These are phyloP conservation scores for Raja brachyura DNA, from an alignment of 2,113 vertebrate genomes.

Conservation along the genomic window DNA sequence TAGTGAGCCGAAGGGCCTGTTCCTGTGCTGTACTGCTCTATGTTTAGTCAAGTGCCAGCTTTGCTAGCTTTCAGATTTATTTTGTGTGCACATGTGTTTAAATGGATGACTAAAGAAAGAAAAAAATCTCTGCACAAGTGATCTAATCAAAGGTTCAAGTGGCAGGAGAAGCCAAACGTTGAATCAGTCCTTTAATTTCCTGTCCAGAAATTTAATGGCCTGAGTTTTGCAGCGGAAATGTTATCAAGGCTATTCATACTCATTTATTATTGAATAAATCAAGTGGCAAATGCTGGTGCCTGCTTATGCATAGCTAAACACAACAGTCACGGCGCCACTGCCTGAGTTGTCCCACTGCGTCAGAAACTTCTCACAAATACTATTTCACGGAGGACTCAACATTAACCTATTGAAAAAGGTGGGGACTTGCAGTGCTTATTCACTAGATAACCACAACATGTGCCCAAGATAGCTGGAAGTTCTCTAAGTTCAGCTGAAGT, in stretches of 20 bases:
- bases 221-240: too few species aligned
- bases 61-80: too few species aligned
- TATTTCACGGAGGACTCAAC: too few species aligned
- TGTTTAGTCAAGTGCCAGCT: too few species aligned
- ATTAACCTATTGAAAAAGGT: neutral
- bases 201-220: neutral
- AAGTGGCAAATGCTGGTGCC: too few species aligned
- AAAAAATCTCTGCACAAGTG: neutral
- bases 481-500: neutral
- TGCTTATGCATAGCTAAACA: neutral
- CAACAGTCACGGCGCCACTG: neutral
- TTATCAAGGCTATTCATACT: too few species aligned
- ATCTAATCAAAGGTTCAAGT: neutral
- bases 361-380: neutral
- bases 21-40: too few species aligned
- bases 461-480: neutral
- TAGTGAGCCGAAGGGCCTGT: too few species aligned
- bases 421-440: neutral
- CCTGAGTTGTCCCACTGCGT: neutral
- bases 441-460: neutral
- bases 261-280: too few species aligned
- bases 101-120: neutral
- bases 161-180: neutral
- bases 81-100: neutral
- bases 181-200: neutral